These are phyloP conservation scores for Oscheius sp. DNA, from an alignment of 2,888 invertebrate genomes.

Conservation along the genomic window DNA sequence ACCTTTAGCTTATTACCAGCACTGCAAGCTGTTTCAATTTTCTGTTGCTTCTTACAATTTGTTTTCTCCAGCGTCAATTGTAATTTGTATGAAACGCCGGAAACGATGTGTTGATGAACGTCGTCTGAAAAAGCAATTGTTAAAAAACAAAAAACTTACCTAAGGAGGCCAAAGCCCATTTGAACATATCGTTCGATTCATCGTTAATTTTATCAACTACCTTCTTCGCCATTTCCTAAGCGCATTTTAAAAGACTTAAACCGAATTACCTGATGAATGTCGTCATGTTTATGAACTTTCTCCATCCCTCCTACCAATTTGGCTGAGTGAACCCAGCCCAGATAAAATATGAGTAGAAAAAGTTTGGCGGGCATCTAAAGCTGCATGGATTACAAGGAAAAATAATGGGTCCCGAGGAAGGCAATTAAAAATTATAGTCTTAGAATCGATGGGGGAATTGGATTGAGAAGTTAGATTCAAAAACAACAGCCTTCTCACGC, in stretches of 20 bases:
- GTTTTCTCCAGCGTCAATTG: slow-evolving; percentile 52
- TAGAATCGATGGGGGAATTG: too few relatives aligned
- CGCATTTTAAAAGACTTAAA: neutral
- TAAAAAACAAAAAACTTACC: slow-evolving; percentile 20
- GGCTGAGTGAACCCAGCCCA: neutral
- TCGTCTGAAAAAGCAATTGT: slow-evolving; percentile 21
- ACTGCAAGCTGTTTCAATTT: neutral
- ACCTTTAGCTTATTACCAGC: slow-evolving; percentile 5
- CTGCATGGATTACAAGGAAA: too few relatives aligned
- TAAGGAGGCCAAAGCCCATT: slow-evolving; percentile 39
- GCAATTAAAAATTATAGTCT: too few relatives aligned
- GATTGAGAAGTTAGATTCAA: too few relatives aligned
- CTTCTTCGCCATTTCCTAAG: slow-evolving; percentile 49
- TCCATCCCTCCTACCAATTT: neutral
- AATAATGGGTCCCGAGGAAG: too few relatives aligned
- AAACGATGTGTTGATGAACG: slow-evolving; percentile 36
- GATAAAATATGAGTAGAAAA: neutral
- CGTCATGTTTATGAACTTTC: slow-evolving; percentile 5
- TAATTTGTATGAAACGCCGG: slow-evolving; percentile 56
- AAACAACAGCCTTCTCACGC: too few relatives aligned
- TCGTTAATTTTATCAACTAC: slow-evolving; percentile 52
- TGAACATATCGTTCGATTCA: slow-evolving; percentile 55
- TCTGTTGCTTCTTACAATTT: slow-evolving; percentile 47
- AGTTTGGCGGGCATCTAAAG: slow-evolving; percentile 11
- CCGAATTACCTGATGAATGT: slow-evolving; percentile 1